These are phyloP conservation scores for Sebastiscus albofasciatus DNA, from an alignment of 2,797 vertebrate genomes.

Conservation along the genomic window DNA sequence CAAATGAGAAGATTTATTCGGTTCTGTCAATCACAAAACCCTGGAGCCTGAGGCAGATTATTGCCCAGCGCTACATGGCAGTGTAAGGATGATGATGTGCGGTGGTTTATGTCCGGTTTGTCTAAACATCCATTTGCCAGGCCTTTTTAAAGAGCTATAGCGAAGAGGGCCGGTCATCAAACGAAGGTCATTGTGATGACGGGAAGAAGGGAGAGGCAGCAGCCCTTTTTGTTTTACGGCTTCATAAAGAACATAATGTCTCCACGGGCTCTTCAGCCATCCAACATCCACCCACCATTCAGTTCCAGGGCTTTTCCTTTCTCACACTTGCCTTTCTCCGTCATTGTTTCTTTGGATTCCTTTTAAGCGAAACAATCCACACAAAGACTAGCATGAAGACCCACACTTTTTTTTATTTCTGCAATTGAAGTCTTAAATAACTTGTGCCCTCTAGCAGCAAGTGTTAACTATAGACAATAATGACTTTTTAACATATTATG, in stretches of 20 bases:
- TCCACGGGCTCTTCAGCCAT: slow-evolving; percentile 67
- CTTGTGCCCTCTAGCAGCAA: background rate
- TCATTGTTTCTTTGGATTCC: slow-evolving; percentile 30
- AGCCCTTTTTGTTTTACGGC: slow-evolving; percentile 76
- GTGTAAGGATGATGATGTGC: slow-evolving; percentile 65
- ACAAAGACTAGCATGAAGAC: background rate
- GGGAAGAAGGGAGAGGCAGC: slow-evolving; percentile 70
- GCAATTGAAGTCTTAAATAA: background rate
- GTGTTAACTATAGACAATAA: background rate
- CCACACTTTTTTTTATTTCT: slow-evolving; percentile 8
- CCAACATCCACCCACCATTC: slow-evolving; percentile 53
- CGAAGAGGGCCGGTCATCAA: slow-evolving; percentile 75
- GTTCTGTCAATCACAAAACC: slow-evolving; percentile 80
- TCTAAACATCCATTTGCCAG: slow-evolving; percentile 79
- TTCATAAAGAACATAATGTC: slow-evolving; percentile 80
- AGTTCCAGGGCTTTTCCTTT: slow-evolving; percentile 49
- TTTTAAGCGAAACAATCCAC: slow-evolving; percentile 22
- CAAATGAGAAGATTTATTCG: slow-evolving; percentile 81
- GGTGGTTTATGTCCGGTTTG: slow-evolving; percentile 64
- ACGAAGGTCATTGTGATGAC: slow-evolving; percentile 78
- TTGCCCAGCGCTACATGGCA: slow-evolving; percentile 23
- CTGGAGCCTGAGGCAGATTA: slow-evolving; percentile 65
- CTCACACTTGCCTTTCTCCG: slow-evolving; percentile 28
- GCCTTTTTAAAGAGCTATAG: slow-evolving; percentile 58
- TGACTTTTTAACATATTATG: background rate